Percentiles rank a stretch among this genome's conserved stretches.
Evolutionary conservation across 2,888 invertebrate species (phyloP).

Genomic region (Lasioglossum villosulum): DNA sequence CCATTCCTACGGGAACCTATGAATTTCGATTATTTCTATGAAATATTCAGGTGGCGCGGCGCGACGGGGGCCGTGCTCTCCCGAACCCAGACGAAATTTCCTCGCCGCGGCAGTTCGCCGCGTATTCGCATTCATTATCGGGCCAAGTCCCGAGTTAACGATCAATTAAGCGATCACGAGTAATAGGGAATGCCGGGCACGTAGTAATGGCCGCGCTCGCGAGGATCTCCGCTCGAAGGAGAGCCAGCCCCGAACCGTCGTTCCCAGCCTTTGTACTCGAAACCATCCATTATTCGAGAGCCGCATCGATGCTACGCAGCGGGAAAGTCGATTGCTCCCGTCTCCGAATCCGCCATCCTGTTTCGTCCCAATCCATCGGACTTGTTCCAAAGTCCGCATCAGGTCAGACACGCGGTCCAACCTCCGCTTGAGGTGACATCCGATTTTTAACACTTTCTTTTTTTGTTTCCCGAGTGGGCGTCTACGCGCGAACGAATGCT

Average conservation of each 20-base stretch:
- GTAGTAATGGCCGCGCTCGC: conserved; percentile 71
- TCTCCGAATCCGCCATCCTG: neutral
- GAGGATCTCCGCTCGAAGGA: conserved; percentile 57
- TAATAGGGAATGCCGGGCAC: conserved; percentile 76
- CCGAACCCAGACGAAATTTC: conserved; percentile 43
- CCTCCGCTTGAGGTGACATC: neutral
- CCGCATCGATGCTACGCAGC: conserved; percentile 14
- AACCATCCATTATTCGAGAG: conserved; percentile 46
- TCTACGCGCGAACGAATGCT: no score
- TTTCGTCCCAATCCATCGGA: neutral
- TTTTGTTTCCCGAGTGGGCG: no score
- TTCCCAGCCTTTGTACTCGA: conserved; percentile 41
- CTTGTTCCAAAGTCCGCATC: neutral
- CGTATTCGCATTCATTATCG: conserved; percentile 73
- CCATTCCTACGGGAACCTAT: conserved; percentile 17
- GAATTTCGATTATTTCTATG: conserved; percentile 53
- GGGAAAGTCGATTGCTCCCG: conserved; percentile 19
- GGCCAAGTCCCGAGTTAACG: conserved; percentile 74
- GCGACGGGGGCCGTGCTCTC: neutral
- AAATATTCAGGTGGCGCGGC: conserved; percentile 38
- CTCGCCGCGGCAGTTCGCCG: conserved; percentile 33
- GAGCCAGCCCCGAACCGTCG: conserved; percentile 17
- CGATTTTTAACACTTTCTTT: neutral
- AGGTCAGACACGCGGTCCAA: conserved; percentile 16
- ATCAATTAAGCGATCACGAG: conserved; percentile 78